Base-by-base conservation (phyloP, 2,888 invertebrate species). In the Caradrina kadenii region DNA sequence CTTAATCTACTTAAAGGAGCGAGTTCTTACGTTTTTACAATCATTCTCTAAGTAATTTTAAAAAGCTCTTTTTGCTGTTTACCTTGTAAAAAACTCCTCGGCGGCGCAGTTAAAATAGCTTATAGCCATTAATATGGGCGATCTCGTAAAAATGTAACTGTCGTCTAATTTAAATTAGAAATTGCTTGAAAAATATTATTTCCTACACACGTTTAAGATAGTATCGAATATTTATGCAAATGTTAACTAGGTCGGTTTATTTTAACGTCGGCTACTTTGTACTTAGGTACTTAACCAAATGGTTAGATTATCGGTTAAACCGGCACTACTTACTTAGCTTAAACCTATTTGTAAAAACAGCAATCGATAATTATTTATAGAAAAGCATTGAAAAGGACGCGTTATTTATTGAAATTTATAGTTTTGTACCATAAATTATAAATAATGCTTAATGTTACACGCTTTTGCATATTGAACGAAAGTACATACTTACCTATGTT, bases 161-260 rank as follows among this genome's bases (percentile, higher is more conserved):
- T 64, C 56, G 48, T 56, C 58, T 69, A 59, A 73, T 75, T 78
- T 62, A 67, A 77, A 81, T 83, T 81, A 82, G 78, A 83, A 78
- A 81, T 80, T 77, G 66, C 69, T 66, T 65, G 55, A 58, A 70
- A 78, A 68, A 73, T 73, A 66, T 68, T 69, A 68, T 79, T 83
- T 73, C 54, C 65, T 71, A 50, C 39, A 60, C 56, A 35, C 53
- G 19, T 53, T 60, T 31, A 13, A 45, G 83, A 83, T 83, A 62
- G 26, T 68, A 83, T 78, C 73, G 59, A 66, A 48, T 48, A 49
- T 22, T 49, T 73, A 77, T 79, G 75, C 26, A 49, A 81, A 83
- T 79, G 11, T 42, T 15, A n/a, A 49, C 63, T 55, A 13, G 48
- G 68, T 21, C 81, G 55, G 68, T 53, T 78, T 65, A 64, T 54